Evolutionary conservation across 2,113 vertebrate species (phyloP), one percentile per base, ranked within the genome.

Genomic region (Xiphorhynchus elegans): DNA sequence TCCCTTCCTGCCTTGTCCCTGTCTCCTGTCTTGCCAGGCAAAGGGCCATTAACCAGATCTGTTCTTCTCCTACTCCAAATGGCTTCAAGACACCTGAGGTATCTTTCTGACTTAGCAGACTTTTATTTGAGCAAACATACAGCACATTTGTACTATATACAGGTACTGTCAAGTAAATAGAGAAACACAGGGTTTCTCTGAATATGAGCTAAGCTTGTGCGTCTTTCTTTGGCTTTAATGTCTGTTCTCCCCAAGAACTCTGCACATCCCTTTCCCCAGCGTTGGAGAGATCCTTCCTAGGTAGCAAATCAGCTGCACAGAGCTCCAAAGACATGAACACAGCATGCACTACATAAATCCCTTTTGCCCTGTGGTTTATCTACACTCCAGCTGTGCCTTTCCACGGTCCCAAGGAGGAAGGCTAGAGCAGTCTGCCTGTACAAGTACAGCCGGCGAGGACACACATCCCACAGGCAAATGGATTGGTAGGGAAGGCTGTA

Each of bases 131-230:
- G 90, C 85, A 90, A 87, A 86, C 50, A 44, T 40, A 68, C 49
- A 87, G 63, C 11, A 3, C 14, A 10, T 90, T 89, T 82, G 35
- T 90, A 46, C 49, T 93, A 75, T 87, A 37, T 68, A 84, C 53
- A 84, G 40, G 72, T 56, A 67, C 52, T 80, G 80, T 67, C 72
- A 53, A 81, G 74, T 90, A 90, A 84, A 63, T 3, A 69, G 87
- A 91, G 88, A 89, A 88, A 64, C 52, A 20, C 1, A 0, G 21
- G 53, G 29, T 68, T 92, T 77, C 93, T 90, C 64, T 78, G 68
- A 59, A 23, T 50, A n/a, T 13, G 33, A 95, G 83, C 68, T 84
- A 97, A 94, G 72, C 91, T 91, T 83, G 73, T 52, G 47, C 49
- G 44, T 49, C 47, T 78, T 89, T 73, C 69, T 94, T 92, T 84